Evolutionary conservation across 2,888 invertebrate species (phyloP), one percentile per base, ranked within the genome.

Genomic region (Plusia festucae): DNA sequence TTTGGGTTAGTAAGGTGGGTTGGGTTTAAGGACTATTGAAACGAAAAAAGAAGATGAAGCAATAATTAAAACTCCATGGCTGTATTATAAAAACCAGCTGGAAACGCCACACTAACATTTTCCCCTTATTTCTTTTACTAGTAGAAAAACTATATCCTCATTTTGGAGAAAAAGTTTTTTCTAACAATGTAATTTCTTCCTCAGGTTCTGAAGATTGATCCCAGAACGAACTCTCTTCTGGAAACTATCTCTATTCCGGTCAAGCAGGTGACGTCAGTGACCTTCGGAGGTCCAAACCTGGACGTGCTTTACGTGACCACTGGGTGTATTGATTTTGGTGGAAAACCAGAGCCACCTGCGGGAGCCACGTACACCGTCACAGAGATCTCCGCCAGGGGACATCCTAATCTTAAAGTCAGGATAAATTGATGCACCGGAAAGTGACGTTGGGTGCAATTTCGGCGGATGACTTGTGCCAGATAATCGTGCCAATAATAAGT

Each of bases 221-320:
- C 96, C 0, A 85, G 84, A 4, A 87, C 90, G 32, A 93, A 96
- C 46, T 93, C 95, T 70, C 87, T 97, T 0, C 89, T 97, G 5
- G 91, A 96, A 65, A 94, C 94, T 69, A 90, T 97, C 8, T 88
- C 94, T 13, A 92, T 97, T 57, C 97, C 97, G 0, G 96, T 96
- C 15, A 95, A 96, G n/a, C 96, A 97, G 59, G 95, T 96, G 55
- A 97, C 97, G 0, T 97, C 97, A 0, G 96, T 95, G 20, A 96
- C 97, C 18, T 98, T 97, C 89, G 98, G 98, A 1, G 97, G 97
- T 0, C 91, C 95, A 6, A 91, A 95, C 75, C 90, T 97, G 62
- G 97, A 97, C 79, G 95, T 96, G 69, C 90, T 98, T 61, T 98
- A 95, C 87, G 97, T 97, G 51, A 98, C 97, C 4, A 95, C 96